Percentiles rank a stretch among this genome's conserved stretches.
phyloP scores from a whole-genome alignment of 2,888 invertebrate genomes.

The Hylaea fasciaria region DNA sequence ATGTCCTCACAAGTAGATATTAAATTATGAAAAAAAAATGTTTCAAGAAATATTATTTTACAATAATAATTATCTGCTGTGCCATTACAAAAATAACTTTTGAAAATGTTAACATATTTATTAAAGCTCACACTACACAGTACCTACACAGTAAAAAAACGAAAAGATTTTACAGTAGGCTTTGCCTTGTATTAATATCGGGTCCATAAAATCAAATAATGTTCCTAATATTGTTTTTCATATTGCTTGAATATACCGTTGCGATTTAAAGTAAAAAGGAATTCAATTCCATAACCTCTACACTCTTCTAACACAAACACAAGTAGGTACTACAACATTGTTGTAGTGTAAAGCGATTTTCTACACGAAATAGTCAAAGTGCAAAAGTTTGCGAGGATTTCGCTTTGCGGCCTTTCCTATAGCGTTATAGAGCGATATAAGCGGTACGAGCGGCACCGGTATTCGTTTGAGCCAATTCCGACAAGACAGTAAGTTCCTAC shows the following conservation, averaged over 20 bases:
- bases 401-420: constrained; percentile 27
- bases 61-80: neutral
- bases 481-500: constrained; percentile 9
- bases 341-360: constrained; percentile 11
- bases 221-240: too few species aligned
- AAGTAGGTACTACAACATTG: constrained; percentile 12
- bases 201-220: too few species aligned
- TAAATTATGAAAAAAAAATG: neutral
- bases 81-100: neutral
- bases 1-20: too few species aligned
- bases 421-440: constrained; percentile 24
- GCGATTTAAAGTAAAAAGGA: too few species aligned
- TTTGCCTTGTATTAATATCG: neutral
- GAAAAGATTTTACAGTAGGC: neutral
- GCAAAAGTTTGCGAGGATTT: constrained; percentile 20
- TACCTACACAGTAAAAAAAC: too few species aligned
- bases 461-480: constrained; percentile 15
- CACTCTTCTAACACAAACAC: constrained; percentile 12
- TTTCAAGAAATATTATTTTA: neutral
- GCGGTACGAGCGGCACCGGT: constrained; percentile 1
- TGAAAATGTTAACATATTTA: neutral
- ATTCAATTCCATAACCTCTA: neutral
- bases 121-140: too few species aligned
- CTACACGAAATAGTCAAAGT: constrained; percentile 14
- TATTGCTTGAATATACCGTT: too few species aligned